These are phyloP conservation scores for Eledone cirrhosa DNA, from an alignment of 2,888 invertebrate genomes.

Conservation along the genomic window DNA sequence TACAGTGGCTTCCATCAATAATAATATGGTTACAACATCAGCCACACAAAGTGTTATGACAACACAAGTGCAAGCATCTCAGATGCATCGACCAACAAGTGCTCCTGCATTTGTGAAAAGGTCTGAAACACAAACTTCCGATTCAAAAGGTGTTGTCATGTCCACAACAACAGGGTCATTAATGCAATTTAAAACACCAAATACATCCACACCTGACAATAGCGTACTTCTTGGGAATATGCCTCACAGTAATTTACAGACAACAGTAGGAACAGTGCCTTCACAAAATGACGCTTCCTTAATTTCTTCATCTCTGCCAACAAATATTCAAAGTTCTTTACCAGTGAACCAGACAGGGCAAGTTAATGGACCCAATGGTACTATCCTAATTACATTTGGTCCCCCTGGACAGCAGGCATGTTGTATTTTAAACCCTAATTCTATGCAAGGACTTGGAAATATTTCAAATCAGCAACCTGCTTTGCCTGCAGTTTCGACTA, in stretches of 20 bases:
- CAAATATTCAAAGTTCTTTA: constrained; percentile 11
- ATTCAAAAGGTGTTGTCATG: constrained; percentile 21
- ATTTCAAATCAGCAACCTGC: background rate
- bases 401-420: constrained; percentile 50
- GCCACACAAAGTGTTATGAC: constrained; percentile 31
- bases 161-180: background rate
- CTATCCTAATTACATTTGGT: constrained; percentile 57
- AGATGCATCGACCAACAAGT: constrained; percentile 22
- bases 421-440: constrained; percentile 54
- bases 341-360: constrained; percentile 22
- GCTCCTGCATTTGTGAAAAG: constrained; percentile 27
- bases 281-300: constrained; percentile 9
- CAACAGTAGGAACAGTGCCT: constrained; percentile 25
- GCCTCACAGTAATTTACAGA: background rate
- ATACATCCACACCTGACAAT: constrained; percentile 15
- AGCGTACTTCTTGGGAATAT: constrained; percentile 9
- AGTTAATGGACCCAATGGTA: constrained; percentile 43
- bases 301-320: constrained; percentile 8
- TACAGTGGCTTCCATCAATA: constrained; percentile 39
- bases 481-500: constrained; percentile 4
- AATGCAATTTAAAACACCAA: background rate
- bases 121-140: background rate
- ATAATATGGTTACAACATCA: constrained; percentile 42
- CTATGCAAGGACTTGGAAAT: constrained; percentile 44
- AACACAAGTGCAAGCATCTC: constrained; percentile 38